Base-by-base conservation (phyloP, 2,113 vertebrate genomes). In the Phalacrocorax brasilianus region DNA sequence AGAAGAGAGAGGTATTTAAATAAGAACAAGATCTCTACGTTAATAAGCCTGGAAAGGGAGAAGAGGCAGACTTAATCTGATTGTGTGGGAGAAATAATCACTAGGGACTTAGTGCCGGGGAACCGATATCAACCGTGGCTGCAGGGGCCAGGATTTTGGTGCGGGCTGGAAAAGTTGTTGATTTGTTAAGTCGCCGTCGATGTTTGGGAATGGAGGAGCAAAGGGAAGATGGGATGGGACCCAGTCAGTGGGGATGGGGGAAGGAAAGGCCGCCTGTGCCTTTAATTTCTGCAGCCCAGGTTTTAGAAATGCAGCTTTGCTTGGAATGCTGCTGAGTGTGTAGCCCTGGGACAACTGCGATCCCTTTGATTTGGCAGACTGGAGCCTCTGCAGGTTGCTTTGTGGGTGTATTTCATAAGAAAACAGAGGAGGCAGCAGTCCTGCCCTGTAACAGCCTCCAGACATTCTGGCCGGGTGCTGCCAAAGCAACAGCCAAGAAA, bases 321-420 rank as follows among this genome's bases (percentile, higher is more conserved):
- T 92, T 96, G 93, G 85, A 92, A 84, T 76, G 90, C 95, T 85
- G 94, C 91, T 97, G 97, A 97, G 96, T 95, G 95, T 96, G 96
- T 87, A 88, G 96, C 97, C 96, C 88, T 79, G 95, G 96, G 96
- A 94, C 94, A 82, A 93, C 58, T 61, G 90, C 83, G 79, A 95
- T 91, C 49, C 95, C 96, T 97, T 96, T 96, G 96, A 97, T 97
- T 97, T 59, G 96, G 94, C 95, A 93, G 95, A 85, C 94, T 95
- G 94, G 94, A 95, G 93, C 92, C 90, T 87, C 85, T 52, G 95
- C 93, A 93, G 95, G 94, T 95, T 89, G 88, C 26, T 95, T 93
- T 67, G 79, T 59, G 96, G 94, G 96, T 95, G 95, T 95, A 95
- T 97, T 97, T 96, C 96, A 95, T 94, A 96, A 97, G 95, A 95